Evolutionary conservation across 2,113 vertebrate genomes (phyloP).

Genomic region (Tympanuchus pallidicinctus): DNA sequence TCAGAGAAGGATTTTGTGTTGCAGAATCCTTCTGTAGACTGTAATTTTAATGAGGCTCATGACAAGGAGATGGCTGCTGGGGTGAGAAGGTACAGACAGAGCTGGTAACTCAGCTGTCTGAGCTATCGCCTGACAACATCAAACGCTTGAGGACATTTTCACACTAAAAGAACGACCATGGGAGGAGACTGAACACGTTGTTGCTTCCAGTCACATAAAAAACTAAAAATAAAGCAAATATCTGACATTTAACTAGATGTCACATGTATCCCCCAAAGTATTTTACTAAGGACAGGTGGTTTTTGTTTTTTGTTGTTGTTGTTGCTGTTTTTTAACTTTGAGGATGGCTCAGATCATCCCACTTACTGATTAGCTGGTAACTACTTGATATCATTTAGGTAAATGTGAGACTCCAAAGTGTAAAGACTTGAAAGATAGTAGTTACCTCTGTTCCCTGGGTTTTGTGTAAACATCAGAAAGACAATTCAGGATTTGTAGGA

Average conservation of each 20-base stretch:
- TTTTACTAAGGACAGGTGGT: neutral
- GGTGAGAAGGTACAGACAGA: neutral
- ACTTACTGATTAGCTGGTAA: neutral
- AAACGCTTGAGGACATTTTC: neutral
- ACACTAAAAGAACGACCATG: neutral
- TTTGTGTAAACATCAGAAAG: neutral
- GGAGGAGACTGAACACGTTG: neutral
- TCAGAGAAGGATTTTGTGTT: slow-evolving; percentile 36
- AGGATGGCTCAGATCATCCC: neutral
- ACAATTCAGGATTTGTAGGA: neutral
- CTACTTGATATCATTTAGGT: neutral
- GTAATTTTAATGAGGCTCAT: neutral
- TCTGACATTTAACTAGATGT: neutral
- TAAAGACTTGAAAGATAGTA: neutral
- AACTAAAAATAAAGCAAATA: neutral
- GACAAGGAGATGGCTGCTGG: slow-evolving; percentile 1
- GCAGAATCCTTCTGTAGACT: slow-evolving; percentile 22
- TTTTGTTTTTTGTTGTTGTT: neutral
- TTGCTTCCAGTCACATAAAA: slow-evolving; percentile 19
- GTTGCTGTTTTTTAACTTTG: neutral
- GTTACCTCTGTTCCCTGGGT: neutral
- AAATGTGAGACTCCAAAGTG: neutral
- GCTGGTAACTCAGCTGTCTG: neutral
- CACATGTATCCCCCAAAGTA: neutral
- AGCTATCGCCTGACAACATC: neutral